Base-by-base conservation (phyloP, 2,888 invertebrate species). In the Epirrhoe tristata region DNA sequence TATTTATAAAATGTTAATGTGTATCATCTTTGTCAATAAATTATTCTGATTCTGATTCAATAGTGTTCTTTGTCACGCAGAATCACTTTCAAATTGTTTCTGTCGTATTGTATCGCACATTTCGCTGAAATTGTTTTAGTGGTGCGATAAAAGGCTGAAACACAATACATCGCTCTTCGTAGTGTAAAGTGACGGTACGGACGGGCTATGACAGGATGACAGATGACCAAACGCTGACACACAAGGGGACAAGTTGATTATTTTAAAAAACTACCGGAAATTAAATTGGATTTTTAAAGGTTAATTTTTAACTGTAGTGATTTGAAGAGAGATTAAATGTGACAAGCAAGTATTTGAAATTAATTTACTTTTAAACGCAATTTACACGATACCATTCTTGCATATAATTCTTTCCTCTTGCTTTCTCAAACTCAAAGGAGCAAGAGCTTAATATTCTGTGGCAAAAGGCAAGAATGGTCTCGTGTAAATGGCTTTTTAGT, bases 181-280 rank as follows among this genome's bases (percentile, higher is more conserved):
- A 16, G 24, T 51, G 53, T 58, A 55, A 58, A 55, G 8, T 62
- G 46, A 46, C 54, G 12, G 39, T 39, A 8, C 36, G 10, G 48
- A 46, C 54, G 17, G 52, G 43, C 43, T 32, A 52, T 50, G 58
- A 48, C 55, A 53, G 58, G 31, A 55, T 64, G 59, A 65, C 55
- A 53, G 59, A 51, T 65, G 59, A 48, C 52, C 48, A 46, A 14
- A 5, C 14, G 3, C 14, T 14, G 48, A 7, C 16, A 48, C 48
- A 6, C 48, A 6, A 46, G 17, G 48, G 8, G 53, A 58, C 36
- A 36, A 14, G 53, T 48, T 48, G 17, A 36, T 59, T 48, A 16
- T 39, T 62, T 56, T 6, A 48, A 24, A 34, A 34, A 58, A 48
- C 48, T 48, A 52, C 24, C 31, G 6, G 52, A 6, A 59, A 31